Base-by-base conservation (phyloP, 2,797 vertebrate genomes). In the Orestias chungarensis region DNA sequence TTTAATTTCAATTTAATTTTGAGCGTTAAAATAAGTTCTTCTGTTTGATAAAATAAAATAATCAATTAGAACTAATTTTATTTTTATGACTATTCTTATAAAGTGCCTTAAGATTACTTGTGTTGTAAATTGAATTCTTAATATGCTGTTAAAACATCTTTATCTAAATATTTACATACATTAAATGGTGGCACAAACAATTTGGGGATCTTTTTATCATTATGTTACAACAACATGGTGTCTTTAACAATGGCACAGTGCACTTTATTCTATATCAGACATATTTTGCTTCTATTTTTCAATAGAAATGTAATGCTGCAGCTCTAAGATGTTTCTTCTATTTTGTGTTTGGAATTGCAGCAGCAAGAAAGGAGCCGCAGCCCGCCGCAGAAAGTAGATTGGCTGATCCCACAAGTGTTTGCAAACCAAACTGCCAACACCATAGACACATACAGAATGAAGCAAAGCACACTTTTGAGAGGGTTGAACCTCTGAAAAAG, bases 341-440 rank as follows among this genome's bases (percentile, higher is more conserved):
- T 52, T 52, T 68, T 80, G 55, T 72, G 64, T 86, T 88, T 79
- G 78, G 12, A 62, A 85, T 93, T 92, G 81, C 83, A 96, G 96
- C 95, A 98, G 96, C 96, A 98, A 97, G 95, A 98, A 98, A 94
- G 94, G 94, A 86, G 94, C 93, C 23, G 96, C 96, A 1, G 94
- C 96, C 0, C 96, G 97, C 85, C 97, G 97, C 94, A 98, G 97
- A 94, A 98, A 98, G 95, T 98, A 95, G 87, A 92, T 6, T 0
- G 46, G n/a, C 64, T n/a, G 52, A 9, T 35, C 73, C 5, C 29
- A 35, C 64, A n/a, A 38, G 76, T 47, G 82, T 83, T 68, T 79
- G 79, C 82, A 85, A 84, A 78, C 82, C 87, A 86, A 82, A 87
- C 83, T 47, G 65, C 74, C 3, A 81, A 57, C 31, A 23, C 72